These are phyloP conservation scores for Schizopygopsis malacanthus DNA, from an alignment of 2,797 vertebrate species.

Conservation along the genomic window DNA sequence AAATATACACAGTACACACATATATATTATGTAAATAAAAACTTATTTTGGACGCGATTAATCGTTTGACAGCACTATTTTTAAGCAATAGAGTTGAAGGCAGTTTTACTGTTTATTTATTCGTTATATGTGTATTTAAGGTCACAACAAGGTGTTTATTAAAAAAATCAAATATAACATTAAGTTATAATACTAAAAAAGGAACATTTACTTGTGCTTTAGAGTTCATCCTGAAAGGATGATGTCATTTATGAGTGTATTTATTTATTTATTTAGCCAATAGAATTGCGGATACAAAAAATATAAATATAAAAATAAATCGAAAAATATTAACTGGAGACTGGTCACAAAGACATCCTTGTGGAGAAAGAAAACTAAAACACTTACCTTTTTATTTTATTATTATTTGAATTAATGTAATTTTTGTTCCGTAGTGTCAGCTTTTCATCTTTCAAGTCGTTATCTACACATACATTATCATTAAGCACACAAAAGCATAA, in stretches of 20 bases:
- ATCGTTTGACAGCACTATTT: no score
- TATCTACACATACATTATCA: background rate
- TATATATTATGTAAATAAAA: no score
- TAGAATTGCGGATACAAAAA: background rate
- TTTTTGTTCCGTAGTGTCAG: background rate
- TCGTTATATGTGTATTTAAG: background rate
- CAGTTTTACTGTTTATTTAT: background rate
- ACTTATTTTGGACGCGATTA: no score
- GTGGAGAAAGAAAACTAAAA: background rate
- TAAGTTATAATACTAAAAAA: no score
- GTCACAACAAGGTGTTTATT: background rate
- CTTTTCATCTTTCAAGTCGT: background rate
- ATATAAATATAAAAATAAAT: background rate
- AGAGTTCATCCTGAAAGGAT: conserved; percentile 16
- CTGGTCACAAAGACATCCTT: background rate
- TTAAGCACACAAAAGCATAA: background rate
- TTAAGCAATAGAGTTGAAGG: background rate
- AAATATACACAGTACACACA: no score
- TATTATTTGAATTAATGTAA: background rate
- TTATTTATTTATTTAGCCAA: background rate
- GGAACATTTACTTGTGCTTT: background rate
- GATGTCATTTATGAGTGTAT: background rate
- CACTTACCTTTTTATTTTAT: background rate
- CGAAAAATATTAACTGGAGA: background rate
- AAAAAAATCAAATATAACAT: background rate